Evolutionary conservation across 1,140 invertebrate species (phyloP).

Genomic region (Nebria ingens): DNA sequence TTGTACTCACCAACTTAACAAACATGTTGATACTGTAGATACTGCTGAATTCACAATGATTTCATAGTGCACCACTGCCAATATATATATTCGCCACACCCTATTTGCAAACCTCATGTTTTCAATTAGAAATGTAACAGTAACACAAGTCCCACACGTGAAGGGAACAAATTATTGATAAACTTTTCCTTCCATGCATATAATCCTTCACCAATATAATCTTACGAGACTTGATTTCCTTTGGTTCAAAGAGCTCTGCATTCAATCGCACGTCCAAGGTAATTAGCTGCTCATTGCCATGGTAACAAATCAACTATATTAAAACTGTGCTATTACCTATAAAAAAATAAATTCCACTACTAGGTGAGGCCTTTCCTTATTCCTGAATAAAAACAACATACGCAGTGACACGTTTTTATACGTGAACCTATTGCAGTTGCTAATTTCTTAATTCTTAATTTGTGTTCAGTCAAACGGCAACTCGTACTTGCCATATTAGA

Average conservation of each 20-base stretch:
- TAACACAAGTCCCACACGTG: constrained; percentile 8
- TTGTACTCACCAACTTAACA: background rate
- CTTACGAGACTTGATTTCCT: background rate
- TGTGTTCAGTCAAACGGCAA: no score
- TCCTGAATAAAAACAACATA: constrained; percentile 6
- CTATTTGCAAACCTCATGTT: constrained; percentile 1
- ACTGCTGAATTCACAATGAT: constrained; percentile 3
- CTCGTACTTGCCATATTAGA: no score
- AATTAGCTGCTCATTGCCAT: background rate
- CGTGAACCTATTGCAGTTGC: no score
- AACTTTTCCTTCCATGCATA: background rate
- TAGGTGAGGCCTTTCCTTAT: constrained; percentile 7
- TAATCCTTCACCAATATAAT: background rate
- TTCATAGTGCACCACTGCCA: background rate
- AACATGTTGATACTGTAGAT: constrained; percentile 7
- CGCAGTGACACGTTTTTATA: no score
- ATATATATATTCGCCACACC: background rate
- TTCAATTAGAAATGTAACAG: constrained; percentile 9
- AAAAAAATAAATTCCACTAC: background rate
- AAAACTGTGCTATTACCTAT: background rate
- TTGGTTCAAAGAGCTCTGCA: background rate
- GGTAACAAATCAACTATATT: constrained; percentile 3
- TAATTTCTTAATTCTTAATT: no score
- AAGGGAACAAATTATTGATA: constrained; percentile 1
- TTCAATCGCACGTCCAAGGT: background rate